Conservation (phyloP, 2,113 vertebrate genomes). For the Serranochromis macrocephalus region DNA sequence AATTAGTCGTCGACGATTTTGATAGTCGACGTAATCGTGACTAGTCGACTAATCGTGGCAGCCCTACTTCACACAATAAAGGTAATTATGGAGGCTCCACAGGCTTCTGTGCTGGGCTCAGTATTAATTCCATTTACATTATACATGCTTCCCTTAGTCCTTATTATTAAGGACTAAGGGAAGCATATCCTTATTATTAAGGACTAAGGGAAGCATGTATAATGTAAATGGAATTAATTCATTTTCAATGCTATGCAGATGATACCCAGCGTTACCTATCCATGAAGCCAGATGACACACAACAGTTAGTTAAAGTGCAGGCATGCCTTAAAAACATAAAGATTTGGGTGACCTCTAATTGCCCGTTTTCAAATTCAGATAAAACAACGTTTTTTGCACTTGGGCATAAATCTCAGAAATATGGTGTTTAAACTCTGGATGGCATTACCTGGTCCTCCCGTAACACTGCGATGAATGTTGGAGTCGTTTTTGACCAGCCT, state of each 20-base stretch:
- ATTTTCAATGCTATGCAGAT: not conserved
- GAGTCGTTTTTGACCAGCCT: not conserved
- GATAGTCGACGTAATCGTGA: no score
- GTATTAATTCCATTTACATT: not conserved
- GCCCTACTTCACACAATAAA: not conserved
- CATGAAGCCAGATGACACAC: not conserved
- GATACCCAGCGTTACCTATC: not conserved
- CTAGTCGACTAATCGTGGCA: no score
- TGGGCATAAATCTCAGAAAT: not conserved
- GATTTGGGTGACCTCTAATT: not conserved
- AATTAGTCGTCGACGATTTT: no score
- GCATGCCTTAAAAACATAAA: not conserved
- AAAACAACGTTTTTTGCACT: not conserved
- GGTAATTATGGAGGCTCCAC: not conserved
- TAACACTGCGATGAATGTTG: not conserved
- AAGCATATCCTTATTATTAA: not conserved
- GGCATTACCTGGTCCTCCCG: rapidly evolving
- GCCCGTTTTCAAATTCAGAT: not conserved
- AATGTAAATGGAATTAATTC: no score
- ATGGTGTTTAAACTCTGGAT: not conserved
- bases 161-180: not conserved
- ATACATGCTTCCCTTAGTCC: not conserved
- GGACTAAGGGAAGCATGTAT: no score
- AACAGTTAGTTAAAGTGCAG: not conserved
- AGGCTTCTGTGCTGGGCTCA: not conserved